Base-by-base conservation (phyloP, 2,888 invertebrate genomes). In the Amiota communis region DNA sequence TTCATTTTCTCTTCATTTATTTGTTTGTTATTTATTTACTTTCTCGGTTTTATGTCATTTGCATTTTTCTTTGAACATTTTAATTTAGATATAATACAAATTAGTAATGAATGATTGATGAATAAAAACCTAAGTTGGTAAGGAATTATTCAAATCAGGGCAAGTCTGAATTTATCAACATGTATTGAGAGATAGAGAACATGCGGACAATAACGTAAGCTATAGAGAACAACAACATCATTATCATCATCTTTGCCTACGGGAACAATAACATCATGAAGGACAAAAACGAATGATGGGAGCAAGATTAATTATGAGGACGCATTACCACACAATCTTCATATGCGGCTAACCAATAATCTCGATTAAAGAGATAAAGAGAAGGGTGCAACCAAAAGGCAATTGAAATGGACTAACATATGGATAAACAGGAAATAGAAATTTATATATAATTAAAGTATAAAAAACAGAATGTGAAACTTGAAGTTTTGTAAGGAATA, bases 251-350 rank as follows among this genome's bases (percentile, higher is more conserved):
- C 69, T n/a, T n/a, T n/a, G n/a, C n/a, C n/a, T n/a, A 70, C 64
- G 9, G 36, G 72, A 72, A 20, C 72, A 72, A 71, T 63, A 70
- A 70, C 59, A 70, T 46, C 48, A 47, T 75, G 70, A 69, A 59
- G 67, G 65, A 59, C 72, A 56, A 56, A 75, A 73, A 73, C 70
- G 64, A 23, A n/a, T 46, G 36, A 61, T 36, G 36, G 36, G 65
- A 71, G 75, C 49, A 20, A 23, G 12, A 4, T 36, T 36, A 20
- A 61, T 36, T 36, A 61, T n/a, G 63, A 71, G 81, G 85, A 83
- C 82, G 83, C 83, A 83, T 85, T 83, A 84, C 82, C 85, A 76
- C 83, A 84, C 85, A 83, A 83, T 83, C 83, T 84, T 83, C 85
- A 63, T 63, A 63, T 63, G 63, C 10, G 63, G 46, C 63, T 63